Base-by-base conservation (phyloP, 1,140 invertebrate genomes). In the Trachelipus rathkii region DNA sequence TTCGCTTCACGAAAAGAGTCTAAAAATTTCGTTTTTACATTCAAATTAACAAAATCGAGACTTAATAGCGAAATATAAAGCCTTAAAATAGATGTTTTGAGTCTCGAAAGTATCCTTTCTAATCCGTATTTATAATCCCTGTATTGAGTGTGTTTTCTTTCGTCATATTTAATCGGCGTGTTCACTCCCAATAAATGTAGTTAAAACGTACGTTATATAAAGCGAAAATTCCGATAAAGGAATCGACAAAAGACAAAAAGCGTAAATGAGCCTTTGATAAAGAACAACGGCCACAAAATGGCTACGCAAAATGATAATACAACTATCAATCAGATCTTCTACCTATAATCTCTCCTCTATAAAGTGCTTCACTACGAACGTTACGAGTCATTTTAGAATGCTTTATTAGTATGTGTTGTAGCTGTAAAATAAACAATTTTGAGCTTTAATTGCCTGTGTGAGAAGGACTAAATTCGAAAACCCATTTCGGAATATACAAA, bases 361-460 rank as follows among this genome's bases (percentile, higher is more conserved):
- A 60, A 60, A 60, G 50, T 60, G 50, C 11, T 19, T 19, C 50
- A 60, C 1, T 60, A 60, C 11, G 50, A 60, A 60, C 50, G 50
- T 60, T 60, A 60, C 50, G 50, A 60, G 50, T 60, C 50, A 60
- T 60, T 60, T 60, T 60, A 60, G 50, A 60, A 60, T 60, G 50
- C 50, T 60, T 60, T 60, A 60, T 60, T 60, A 19, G 50, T 60
- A 60, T 60, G 50, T 60, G 50, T 60, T 8, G 50, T 19, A 15
- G 50, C 8, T 13, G 50, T 15, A 60, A 60, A 19, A 60, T 60
- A 19, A 19, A 2, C 50, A 13, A 60, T 60, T 60, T 15, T 60
- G 50, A 60, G 50, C 50, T 60, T 60, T 60, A 60, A 60, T 60
- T 60, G 50, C 50, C 50, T 60, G 3, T 13, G 19, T 13, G 11